phyloP scores from a whole-genome alignment of 2,113 vertebrate genomes.

The Pyrgilauda ruficollis region DNA sequence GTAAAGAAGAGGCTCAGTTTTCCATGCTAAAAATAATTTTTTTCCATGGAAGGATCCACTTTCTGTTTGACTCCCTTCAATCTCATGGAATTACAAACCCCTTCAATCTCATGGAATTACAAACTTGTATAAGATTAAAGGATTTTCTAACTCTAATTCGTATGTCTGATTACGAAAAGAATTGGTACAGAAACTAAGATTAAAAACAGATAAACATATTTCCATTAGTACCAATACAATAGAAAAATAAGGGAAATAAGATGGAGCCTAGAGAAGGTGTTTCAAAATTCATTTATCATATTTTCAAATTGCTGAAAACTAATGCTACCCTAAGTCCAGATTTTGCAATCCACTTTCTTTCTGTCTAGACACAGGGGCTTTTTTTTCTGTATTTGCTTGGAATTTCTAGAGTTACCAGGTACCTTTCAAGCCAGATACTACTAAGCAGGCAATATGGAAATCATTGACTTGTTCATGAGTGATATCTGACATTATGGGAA shows the following conservation, averaged over 20 bases:
- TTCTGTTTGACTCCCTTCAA: background rate
- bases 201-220: background rate
- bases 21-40: background rate
- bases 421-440: background rate
- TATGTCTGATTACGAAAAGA: background rate
- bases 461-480: background rate
- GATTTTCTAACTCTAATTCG: background rate
- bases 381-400: background rate
- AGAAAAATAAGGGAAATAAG: background rate
- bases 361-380: background rate
- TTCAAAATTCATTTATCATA: background rate
- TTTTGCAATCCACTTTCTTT: background rate
- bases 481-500: background rate
- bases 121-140: background rate
- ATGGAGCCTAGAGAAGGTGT: background rate
- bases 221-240: background rate
- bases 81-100: background rate
- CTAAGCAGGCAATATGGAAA: background rate
- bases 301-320: background rate
- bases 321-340: background rate
- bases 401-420: background rate
- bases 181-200: background rate
- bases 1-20: background rate
- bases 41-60: background rate
- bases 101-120: background rate